These are phyloP conservation scores for Pseudochromis fuscus DNA, from an alignment of 2,797 vertebrate species.

Conservation along the genomic window DNA sequence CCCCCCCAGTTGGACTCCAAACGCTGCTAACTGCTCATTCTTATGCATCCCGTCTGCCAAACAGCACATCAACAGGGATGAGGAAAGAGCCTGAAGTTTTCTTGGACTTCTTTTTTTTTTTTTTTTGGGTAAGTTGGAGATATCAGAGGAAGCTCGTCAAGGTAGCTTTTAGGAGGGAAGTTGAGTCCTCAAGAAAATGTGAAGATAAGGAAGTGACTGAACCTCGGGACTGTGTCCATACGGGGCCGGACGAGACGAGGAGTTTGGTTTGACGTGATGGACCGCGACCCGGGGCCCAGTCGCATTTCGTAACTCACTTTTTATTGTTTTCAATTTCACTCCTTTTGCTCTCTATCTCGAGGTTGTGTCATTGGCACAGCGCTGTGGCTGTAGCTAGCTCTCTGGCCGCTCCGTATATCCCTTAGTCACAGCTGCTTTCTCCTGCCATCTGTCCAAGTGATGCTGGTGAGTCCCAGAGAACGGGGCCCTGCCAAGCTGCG, in stretches of 20 bases:
- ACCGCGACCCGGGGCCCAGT: conserved; percentile 4
- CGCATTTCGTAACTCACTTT: conserved; percentile 1
- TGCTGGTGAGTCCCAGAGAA: conserved; percentile 66
- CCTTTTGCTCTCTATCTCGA: conserved; percentile 44
- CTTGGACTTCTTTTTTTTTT: conserved; percentile 58
- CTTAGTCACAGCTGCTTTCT: conserved; percentile 73
- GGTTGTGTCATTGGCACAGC: conserved; percentile 46
- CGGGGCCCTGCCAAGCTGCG: conserved; percentile 61
- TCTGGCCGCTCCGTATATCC: conserved; percentile 50
- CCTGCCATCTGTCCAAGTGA: conserved; percentile 77
- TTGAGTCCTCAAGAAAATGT: conserved; percentile 50
- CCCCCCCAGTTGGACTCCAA: conserved; percentile 72
- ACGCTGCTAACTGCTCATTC: conserved; percentile 77
- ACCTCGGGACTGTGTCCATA: conserved; percentile 17
- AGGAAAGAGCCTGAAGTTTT: conserved; percentile 69
- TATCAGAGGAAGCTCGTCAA: conserved; percentile 63
- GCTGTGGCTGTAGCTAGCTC: conserved; percentile 20
- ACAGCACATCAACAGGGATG: conserved; percentile 73
- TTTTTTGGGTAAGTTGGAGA: conserved; percentile 38
- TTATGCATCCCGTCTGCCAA: conserved; percentile 79
- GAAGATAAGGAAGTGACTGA: conserved; percentile 49
- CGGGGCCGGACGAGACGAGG: neutral
- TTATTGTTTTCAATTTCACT: conserved; percentile 42
- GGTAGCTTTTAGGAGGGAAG: conserved; percentile 50
- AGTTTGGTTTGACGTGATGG: conserved; percentile 6